phyloP scores from a whole-genome alignment of 2,888 invertebrate species.

The Temnothorax unifasciatus region DNA sequence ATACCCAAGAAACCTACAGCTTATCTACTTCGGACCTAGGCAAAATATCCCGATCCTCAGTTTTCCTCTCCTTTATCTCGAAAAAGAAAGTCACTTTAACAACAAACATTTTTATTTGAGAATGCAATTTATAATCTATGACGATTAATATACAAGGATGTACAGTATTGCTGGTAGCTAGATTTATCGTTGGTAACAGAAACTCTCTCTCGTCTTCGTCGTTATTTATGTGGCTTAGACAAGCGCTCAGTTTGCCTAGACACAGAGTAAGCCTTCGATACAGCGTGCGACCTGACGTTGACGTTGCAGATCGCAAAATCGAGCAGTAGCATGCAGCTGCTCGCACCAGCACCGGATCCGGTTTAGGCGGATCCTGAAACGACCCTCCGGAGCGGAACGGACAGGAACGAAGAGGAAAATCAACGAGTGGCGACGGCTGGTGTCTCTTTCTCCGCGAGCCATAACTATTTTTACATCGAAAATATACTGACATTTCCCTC shows the following conservation, averaged over 20 bases:
- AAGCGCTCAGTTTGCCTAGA: neutral
- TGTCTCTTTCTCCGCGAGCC: constrained; percentile 8
- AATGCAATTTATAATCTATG: neutral
- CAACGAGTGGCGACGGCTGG: constrained; percentile 18
- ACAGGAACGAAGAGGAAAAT: constrained; percentile 30
- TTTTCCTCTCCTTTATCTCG: neutral
- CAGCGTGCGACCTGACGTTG: constrained; percentile 23
- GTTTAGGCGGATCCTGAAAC: constrained; percentile 76
- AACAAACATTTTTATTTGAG: neutral
- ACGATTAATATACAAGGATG: too few species aligned
- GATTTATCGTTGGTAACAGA: neutral
- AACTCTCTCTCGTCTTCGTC: neutral
- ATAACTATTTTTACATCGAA: constrained; percentile 73
- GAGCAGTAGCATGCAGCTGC: constrained; percentile 85
- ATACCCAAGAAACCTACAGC: neutral
- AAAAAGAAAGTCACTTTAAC: neutral
- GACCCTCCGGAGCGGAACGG: neutral
- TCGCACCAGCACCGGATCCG: constrained; percentile 84
- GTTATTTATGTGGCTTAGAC: neutral
- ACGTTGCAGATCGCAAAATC: constrained; percentile 83
- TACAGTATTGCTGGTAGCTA: neutral
- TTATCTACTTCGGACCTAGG: neutral
- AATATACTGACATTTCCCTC: constrained; percentile 48
- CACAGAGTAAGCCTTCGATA: neutral
- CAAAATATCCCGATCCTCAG: neutral